phyloP scores from a whole-genome alignment of 2,113 vertebrate genomes.

The Astur gentilis region DNA sequence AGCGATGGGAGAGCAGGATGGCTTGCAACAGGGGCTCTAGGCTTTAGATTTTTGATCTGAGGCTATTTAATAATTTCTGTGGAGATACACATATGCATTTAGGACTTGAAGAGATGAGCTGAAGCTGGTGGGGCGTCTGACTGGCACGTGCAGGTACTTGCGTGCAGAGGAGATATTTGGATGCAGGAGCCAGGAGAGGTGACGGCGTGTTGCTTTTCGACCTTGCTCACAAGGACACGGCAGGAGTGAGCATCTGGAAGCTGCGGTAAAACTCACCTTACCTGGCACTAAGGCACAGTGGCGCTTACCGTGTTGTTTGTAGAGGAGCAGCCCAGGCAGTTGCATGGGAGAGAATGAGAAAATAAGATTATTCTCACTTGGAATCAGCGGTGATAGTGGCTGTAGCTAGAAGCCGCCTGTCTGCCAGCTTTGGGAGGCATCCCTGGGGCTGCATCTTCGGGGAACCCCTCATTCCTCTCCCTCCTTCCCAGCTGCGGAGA shows the following conservation, averaged over 20 bases:
- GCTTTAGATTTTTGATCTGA: not conserved
- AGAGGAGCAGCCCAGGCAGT: not conserved
- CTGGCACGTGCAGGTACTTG: accelerated
- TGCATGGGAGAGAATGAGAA: not conserved
- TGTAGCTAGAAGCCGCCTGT: not conserved
- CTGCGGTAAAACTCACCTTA: not conserved
- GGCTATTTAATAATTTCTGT: not conserved
- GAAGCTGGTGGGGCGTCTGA: not conserved
- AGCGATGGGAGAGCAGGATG: not conserved
- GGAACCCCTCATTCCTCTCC: not conserved
- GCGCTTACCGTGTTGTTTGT: not conserved
- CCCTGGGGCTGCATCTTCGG: accelerated
- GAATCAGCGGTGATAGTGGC: not conserved
- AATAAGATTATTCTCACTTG: not conserved
- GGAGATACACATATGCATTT: not conserved
- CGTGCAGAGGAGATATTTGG: not conserved
- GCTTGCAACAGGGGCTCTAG: not conserved
- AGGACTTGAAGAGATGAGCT: not conserved
- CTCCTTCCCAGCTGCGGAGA: not conserved
- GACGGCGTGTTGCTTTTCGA: not conserved
- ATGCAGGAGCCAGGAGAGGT: not conserved
- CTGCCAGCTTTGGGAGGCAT: not conserved
- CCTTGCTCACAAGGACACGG: not conserved
- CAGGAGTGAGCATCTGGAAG: not conserved
- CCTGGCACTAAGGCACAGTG: not conserved